Evolutionary conservation across 2,888 invertebrate species (phyloP).

Genomic region (Heliconius charithonia): DNA sequence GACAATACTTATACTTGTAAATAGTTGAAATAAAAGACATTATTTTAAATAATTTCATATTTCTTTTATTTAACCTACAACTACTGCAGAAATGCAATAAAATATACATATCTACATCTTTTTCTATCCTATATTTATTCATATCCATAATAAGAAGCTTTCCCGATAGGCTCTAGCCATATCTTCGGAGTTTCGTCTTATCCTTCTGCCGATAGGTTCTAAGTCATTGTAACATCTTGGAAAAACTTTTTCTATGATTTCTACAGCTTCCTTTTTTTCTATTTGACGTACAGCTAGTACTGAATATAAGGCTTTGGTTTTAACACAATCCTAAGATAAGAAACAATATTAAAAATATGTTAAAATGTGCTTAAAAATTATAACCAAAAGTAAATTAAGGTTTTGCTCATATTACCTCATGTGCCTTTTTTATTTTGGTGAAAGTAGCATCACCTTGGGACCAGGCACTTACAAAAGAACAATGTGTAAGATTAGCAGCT

Average conservation of each 20-base stretch:
- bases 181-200: constrained; percentile 89
- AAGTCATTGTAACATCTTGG: constrained; percentile 95
- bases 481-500: constrained; percentile 97
- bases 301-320: constrained; percentile 92
- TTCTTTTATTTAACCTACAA: constrained; percentile 62
- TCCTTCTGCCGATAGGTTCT: constrained; percentile 93
- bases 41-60: constrained; percentile 73
- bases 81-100: constrained; percentile 28
- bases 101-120: constrained; percentile 44
- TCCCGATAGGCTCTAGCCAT: constrained; percentile 90
- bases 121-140: constrained; percentile 60
- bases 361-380: not conserved
- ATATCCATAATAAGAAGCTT: constrained; percentile 91
- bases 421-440: constrained; percentile 88
- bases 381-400: not conserved
- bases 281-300: constrained; percentile 92
- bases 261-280: constrained; percentile 86
- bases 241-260: constrained; percentile 94
- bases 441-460: constrained; percentile 89
- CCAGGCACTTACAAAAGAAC: constrained; percentile 93
- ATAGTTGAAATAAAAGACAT: constrained; percentile 81
- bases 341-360: not conserved
- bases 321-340: constrained; percentile 90
- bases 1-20: constrained; percentile 65
- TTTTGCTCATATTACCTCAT: constrained; percentile 85